Percentiles rank a stretch among this genome's conserved stretches.
These are phyloP conservation scores for Baryphthengus martii DNA, from an alignment of 2,113 vertebrate species.

Conservation along the genomic window DNA sequence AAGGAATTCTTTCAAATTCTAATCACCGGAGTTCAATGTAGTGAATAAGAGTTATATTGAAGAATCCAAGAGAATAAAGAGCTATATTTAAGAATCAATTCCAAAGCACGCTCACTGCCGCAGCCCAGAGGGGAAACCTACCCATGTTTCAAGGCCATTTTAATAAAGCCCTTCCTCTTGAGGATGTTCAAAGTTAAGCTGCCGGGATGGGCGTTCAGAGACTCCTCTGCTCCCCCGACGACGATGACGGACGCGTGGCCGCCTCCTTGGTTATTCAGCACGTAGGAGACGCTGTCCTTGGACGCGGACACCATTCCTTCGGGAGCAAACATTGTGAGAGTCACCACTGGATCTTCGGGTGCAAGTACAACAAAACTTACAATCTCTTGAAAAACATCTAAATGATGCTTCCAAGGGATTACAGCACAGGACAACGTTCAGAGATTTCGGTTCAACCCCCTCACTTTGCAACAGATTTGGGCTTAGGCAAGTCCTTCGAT, in stretches of 20 bases:
- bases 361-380: neutral
- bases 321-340: constrained; percentile 7
- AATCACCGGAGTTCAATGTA: neutral
- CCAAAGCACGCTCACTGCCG: neutral
- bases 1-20: neutral
- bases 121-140: constrained; percentile 29
- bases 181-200: constrained; percentile 66
- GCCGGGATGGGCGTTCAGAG: constrained; percentile 73
- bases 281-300: constrained; percentile 68
- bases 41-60: neutral
- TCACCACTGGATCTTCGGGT: neutral
- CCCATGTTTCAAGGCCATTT: constrained; percentile 77
- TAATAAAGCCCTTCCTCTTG: constrained; percentile 78
- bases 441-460: neutral
- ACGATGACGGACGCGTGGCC: constrained; percentile 74
- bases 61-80: too few relatives aligned
- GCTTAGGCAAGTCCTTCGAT: neutral
- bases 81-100: neutral
- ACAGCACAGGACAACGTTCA: neutral
- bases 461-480: neutral
- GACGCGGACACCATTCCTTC: constrained; percentile 74
- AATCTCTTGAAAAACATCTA: too few relatives aligned
- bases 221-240: constrained; percentile 74
- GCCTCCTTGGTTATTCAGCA: constrained; percentile 67
- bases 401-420: neutral